phyloP scores from a whole-genome alignment of 2,797 vertebrate species.

The Dendrocincla fuliginosa region DNA sequence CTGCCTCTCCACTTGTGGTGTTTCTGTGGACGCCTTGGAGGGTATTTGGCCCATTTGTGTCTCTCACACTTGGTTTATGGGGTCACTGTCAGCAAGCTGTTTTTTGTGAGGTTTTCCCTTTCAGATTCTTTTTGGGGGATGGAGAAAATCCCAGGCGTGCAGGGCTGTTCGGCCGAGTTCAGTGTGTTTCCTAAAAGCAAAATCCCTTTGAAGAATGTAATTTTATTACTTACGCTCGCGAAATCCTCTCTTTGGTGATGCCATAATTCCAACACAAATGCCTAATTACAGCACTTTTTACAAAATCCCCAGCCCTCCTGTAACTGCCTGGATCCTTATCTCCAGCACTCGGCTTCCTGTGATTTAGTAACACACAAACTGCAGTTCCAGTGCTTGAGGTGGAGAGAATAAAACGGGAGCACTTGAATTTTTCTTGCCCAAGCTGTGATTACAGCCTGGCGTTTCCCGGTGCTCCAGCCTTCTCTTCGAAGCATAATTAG shows the following conservation, averaged over 20 bases:
- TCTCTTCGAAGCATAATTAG: slow-evolving; percentile 70
- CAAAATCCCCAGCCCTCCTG: neutral
- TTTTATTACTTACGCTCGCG: neutral
- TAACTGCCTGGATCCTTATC: slow-evolving; percentile 54
- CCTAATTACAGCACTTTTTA: neutral
- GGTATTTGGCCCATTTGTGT: rapidly evolving
- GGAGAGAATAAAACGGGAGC: slow-evolving; percentile 32
- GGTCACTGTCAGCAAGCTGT: neutral
- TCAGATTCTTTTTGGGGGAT: neutral
- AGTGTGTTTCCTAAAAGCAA: neutral
- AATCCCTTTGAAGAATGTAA: neutral
- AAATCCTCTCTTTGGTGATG: neutral
- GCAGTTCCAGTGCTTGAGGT: neutral
- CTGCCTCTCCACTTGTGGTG: neutral
- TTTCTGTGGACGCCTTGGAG: neutral
- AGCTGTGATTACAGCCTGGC: slow-evolving; percentile 22
- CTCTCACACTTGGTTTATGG: neutral
- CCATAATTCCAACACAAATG: neutral
- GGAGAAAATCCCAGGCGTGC: neutral
- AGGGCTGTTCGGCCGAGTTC: neutral
- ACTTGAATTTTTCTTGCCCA: neutral
- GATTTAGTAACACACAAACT: slow-evolving; percentile 5
- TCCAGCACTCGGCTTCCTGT: slow-evolving; percentile 56
- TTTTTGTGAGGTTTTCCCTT: neutral
- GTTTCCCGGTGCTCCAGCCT: neutral